Evolutionary conservation across 2,888 invertebrate species (phyloP).

Genomic region (Sialis fuliginosa): DNA sequence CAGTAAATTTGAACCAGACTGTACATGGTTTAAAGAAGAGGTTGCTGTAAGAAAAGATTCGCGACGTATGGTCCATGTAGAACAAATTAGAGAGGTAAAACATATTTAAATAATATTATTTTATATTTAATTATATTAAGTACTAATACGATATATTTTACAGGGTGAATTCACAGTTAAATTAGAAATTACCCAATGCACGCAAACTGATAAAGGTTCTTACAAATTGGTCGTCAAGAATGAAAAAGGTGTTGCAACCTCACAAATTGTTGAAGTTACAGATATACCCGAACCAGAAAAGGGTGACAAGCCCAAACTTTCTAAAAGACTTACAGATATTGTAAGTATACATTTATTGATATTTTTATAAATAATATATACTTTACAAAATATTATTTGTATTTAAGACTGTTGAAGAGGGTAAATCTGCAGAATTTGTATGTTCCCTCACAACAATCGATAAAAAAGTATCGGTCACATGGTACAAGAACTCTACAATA

Average conservation of each 20-base stretch:
- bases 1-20: constrained; percentile 83
- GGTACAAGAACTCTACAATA: constrained; percentile 69
- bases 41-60: constrained; percentile 59
- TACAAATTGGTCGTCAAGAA: constrained; percentile 85
- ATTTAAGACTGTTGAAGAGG: constrained; percentile 44
- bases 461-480: constrained; percentile 63
- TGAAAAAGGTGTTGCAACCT: constrained; percentile 82
- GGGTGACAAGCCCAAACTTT: constrained; percentile 64
- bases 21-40: constrained; percentile 85
- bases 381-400: constrained; percentile 5
- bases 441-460: constrained; percentile 57
- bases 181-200: constrained; percentile 74
- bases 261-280: constrained; percentile 71
- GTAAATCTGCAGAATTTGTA: constrained; percentile 61
- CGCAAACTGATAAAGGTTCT: constrained; percentile 65
- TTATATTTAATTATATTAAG: constrained; percentile 6
- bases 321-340: constrained; percentile 55
- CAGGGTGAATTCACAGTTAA: constrained; percentile 81
- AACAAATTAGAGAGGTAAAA: constrained; percentile 60
- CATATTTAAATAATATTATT: constrained; percentile 9
- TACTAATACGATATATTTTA: constrained; percentile 7
- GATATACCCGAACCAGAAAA: constrained; percentile 64
- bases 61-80: constrained; percentile 57
- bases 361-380: background rate
- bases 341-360: constrained; percentile 31